Base-by-base conservation (phyloP, 2,888 invertebrate genomes). In the Harpalus rufipes region DNA sequence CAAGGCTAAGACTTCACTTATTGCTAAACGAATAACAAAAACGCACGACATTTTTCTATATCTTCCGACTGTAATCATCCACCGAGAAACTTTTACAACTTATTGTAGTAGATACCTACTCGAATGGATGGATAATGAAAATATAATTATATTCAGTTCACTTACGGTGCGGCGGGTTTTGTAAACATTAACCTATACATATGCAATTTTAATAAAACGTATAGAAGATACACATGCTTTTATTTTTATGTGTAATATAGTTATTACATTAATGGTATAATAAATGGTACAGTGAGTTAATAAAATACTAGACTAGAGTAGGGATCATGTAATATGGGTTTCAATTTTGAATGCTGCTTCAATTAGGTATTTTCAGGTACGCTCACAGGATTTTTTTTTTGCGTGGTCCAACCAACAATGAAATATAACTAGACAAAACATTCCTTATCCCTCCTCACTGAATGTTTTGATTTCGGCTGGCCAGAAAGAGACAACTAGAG, bases 1-100 rank as follows among this genome's bases (percentile, higher is more conserved):
- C 72, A 74, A 74, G 72, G 72, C 16, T 32, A 39, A 63, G 12
- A 63, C 18, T 32, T 32, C 32, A 32, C 63, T 63, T 18, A 63
- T 63, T 63, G 21, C 63, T 63, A 63, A 63, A 63, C 21, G 32
- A 51, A 51, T 12, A 51, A 51, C 12, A 51, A 51, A 51, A 51
- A 12, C 44, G 12, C 12, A 51, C 44, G 8, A 12, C 44, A 51
- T 51, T 51, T 51, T 51, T 51, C 44, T 12, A 51, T 51, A 10
- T 51, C 44, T 51, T 12, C 44, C 44, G 32, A 12, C 44, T 51
- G 12, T 51, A 51, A 51, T 51, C 44, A 12, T 51, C 1, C 44
- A 51, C 44, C 12, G 5, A 32, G 32, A 32, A 32, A 32, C 32
- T 32, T 32, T 32, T 32, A 32, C 44, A 12, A 12, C 44, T 51